Evolutionary conservation across 2,797 vertebrate genomes (phyloP), one percentile per base, ranked within the genome.

Genomic region (Cossypha dichroa): DNA sequence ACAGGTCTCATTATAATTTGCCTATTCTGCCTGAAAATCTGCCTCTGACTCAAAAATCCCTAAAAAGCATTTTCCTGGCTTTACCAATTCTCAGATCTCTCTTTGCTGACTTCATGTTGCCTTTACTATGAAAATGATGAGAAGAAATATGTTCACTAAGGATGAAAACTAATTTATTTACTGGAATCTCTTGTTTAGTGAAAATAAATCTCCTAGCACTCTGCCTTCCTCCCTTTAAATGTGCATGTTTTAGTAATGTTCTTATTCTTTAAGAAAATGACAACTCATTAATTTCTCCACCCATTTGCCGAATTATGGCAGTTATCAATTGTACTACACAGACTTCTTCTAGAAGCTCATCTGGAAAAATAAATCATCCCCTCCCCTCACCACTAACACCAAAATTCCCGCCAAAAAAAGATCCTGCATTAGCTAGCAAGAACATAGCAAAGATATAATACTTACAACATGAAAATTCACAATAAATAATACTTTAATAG

Each of bases 351-450:
- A 52, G 55, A 85, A 89, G 40, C 1, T 55, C 20, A 60, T 23
- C 9, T 84, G 40, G 31, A 69, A 76, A 73, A 79, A n/a, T 8
- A 82, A 82, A 78, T 34, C 15, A 55, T 25, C 21, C 13, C 4
- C n/a, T 36, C 33, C 14, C 3, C 7, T 21, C 0, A 0, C 14
- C 29, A 22, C 14, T 45, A 49, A 66, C 33, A 56, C 3, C 6
- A 69, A 79, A 91, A 59, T 29, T 13, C 36, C 4, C 2, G 5
- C 6, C 21, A 55, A 91, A 55, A 55, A 91, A 84, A 70, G 34
- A 25, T 45, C 29, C 36, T 66, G 19, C 16, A 75, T n/a, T 13
- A 86, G 20, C 28, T 45, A 81, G 12, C 3, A 41, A 62, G 43
- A 78, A 28, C 0, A 12, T 28, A 43, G 13, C 28, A 76, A 81